A percentile compares a stretch with the other conserved stretches of the same genome.
Evolutionary conservation across 1,140 invertebrate genomes (phyloP).

Genomic region (Drosophila tristis): DNA sequence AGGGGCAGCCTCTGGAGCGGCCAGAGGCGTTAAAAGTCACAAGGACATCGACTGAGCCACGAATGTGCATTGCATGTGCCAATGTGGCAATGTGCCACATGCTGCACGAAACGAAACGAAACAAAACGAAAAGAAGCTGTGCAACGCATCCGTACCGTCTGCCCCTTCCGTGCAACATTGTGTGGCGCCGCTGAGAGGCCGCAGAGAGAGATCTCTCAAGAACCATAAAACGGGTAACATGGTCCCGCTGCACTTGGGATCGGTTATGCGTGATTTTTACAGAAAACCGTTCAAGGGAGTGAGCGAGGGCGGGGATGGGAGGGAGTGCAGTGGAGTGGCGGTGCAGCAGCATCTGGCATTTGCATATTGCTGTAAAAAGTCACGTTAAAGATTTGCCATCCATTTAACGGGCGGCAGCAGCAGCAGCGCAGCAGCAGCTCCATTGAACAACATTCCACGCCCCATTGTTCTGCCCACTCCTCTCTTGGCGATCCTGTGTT

Average conservation of each 20-base stretch:
- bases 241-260: constrained; percentile 47
- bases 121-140: too few relatives aligned
- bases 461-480: too few relatives aligned
- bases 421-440: too few relatives aligned
- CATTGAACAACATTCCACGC: too few relatives aligned
- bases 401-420: constrained; percentile 7
- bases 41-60: constrained; percentile 58
- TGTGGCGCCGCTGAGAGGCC: constrained; percentile 54
- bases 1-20: neutral
- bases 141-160: neutral
- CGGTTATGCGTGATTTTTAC: constrained; percentile 72
- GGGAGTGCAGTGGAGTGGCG: neutral
- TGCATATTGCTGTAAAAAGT: constrained; percentile 32
- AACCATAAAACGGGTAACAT: constrained; percentile 59
- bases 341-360: constrained; percentile 35
- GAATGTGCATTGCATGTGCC: constrained; percentile 23
- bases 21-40: constrained; percentile 74
- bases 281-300: constrained; percentile 34
- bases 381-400: constrained; percentile 31
- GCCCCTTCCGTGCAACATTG: constrained; percentile 59
- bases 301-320: neutral
- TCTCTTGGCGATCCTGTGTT: too few relatives aligned
- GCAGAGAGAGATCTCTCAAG: neutral
- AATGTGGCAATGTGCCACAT: constrained; percentile 36
- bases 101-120: neutral